Base-by-base conservation (phyloP, 2,113 vertebrate genomes). In the Nothocercus julius region DNA sequence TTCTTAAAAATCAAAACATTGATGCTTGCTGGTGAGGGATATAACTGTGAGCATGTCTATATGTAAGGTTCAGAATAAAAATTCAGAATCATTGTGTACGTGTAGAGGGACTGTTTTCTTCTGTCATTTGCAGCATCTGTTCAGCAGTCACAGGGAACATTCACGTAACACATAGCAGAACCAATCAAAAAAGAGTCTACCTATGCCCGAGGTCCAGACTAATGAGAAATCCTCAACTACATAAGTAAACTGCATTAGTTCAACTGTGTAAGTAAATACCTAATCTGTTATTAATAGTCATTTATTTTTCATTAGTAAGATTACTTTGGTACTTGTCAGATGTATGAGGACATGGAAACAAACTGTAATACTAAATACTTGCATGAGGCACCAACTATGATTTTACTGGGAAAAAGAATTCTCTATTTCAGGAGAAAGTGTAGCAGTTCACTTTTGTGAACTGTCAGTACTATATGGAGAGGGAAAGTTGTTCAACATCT, bases 251-350 rank as follows among this genome's bases (percentile, higher is more conserved):
- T 22, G 49, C 21, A 49, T 95, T 73, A 79, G 49, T 63, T 84
- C 58, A 88, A 76, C 66, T 83, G 84, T 11, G 0, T 76, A 88
- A 95, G 54, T 38, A 96, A 92, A 78, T 56, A 61, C 30, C 44
- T 72, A 73, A 75, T 74, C 83, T 84, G 64, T 72, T 90, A 92
- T 91, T 93, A 93, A 93, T 38, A 80, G 76, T 19, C 28, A 85
- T 92, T 74, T 89, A 89, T 91, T 95, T 95, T 94, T 95, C 87
- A 91, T 83, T 56, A 95, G 49, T 18, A 47, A 64, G 16, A 28
- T 82, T 75, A 76, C 27, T 90, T 68, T 62, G 38, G 51, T 90
- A 32, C 21, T 82, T 64, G 21, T 30, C 56, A 62, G 64, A 51
- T 59, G 8, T 51, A 83, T 27, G 62, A 92, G 73, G 80, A 90